Base-by-base conservation (phyloP, 2,888 invertebrate species). In the Digitonthophagus gazella region DNA sequence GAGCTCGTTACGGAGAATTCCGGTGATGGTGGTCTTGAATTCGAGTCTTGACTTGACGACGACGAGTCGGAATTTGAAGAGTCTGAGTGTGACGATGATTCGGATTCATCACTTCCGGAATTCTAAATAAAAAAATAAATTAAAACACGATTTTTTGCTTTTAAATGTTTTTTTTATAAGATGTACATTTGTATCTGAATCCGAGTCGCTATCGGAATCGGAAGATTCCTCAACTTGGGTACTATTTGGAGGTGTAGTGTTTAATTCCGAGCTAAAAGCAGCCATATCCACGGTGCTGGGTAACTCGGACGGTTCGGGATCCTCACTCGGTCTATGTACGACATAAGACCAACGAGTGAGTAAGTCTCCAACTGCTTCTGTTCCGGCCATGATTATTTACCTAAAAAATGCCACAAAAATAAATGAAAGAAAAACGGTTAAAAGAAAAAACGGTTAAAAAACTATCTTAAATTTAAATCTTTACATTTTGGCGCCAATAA, bases 211-310 rank as follows among this genome's bases (percentile, higher is more conserved):
- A 76, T 87, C 88, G 44, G 87, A 85, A 78, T 86, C 87, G 76
- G 85, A 73, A 69, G 76, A 77, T 19, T 71, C 67, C 14, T 68
- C 67, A 14, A 58, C 68, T 22, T 71, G 71, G 20, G 76, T 71
- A 67, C 74, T 77, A 65, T 75, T 76, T 11, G 77, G 72, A 11
- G 79, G 78, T 72, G 79, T 78, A 61, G 80, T 78, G 72, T 72
- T 80, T 58, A 81, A 73, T 68, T 83, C 84, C 72, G 85, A 85
- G 79, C 87, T 89, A 78, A 89, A 87, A 69, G 89, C 89, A 75
- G 88, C 87, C 83, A 89, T 89, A 75, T 89, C 89, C 71, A 89
- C 89, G 19, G 89, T 89, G 20, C 89, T 89, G 11, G 88, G 89
- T 75, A 89, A 81, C 75, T 87, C 86, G 71, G 88, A 87, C 61